These are phyloP conservation scores for Holothuria glaberrima DNA, from an alignment of 35 echinoderm and acorn worm species.

Conservation along the genomic window DNA sequence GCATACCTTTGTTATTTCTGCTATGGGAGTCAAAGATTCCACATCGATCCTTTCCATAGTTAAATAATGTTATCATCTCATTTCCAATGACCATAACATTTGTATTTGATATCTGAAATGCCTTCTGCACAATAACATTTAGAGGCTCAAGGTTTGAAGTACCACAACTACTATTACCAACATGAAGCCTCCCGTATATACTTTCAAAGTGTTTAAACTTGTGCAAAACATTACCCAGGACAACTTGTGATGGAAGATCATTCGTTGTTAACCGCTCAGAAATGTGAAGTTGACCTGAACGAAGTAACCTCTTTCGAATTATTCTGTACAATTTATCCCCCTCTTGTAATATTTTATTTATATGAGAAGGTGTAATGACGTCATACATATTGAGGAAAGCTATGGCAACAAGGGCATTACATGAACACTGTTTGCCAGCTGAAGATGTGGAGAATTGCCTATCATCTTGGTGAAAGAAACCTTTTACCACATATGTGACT, in stretches of 20 bases:
- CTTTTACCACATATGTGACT: not conserved
- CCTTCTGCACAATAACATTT: not conserved
- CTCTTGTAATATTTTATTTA: not conserved
- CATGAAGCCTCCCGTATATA: not conserved
- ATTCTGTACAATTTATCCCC: not conserved
- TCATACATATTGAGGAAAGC: conserved; percentile 13
- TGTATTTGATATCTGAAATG: not conserved
- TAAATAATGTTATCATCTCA: not conserved
- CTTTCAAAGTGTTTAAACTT: not conserved
- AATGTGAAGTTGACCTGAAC: not conserved
- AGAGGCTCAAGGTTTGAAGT: not conserved
- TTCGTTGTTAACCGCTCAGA: not conserved
- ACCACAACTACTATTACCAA: not conserved
- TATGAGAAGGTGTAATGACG: not conserved
- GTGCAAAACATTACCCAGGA: not conserved
- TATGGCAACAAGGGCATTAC: not conserved
- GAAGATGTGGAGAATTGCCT: not conserved
- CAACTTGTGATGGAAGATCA: conserved; percentile 8
- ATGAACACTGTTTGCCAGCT: conserved; percentile 13
- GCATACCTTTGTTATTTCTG: not conserved
- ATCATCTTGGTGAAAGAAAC: not conserved
- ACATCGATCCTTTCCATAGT: not conserved
- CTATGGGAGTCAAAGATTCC: not conserved
- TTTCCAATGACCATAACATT: conserved; percentile 9
- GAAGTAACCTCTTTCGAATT: not conserved